A percentile compares a stretch with the other conserved stretches of the same genome.
Conservation (phyloP, 2,888 invertebrate genomes). For the Sussaba pulchella region DNA sequence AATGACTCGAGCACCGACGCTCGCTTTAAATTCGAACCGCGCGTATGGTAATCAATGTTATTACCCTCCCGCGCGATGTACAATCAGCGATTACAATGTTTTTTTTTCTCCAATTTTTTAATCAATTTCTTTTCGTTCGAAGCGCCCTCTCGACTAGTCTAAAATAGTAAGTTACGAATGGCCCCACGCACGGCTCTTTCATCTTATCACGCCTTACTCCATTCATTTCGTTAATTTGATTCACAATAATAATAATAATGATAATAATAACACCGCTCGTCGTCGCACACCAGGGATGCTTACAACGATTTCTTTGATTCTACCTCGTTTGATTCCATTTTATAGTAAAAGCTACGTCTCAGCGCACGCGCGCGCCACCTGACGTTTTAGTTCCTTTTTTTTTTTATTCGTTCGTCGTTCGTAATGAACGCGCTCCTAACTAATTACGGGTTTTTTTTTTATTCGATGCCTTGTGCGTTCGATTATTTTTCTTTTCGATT, state of each 20-base stretch:
- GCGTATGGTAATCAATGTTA: too few relatives aligned
- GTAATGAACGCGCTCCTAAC: constrained; percentile 16
- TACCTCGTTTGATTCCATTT: constrained; percentile 42
- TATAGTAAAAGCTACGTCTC: constrained; percentile 49
- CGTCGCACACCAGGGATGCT: constrained; percentile 59
- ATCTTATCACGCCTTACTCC: constrained; percentile 45
- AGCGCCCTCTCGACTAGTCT: constrained; percentile 70
- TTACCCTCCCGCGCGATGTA: constrained; percentile 29
- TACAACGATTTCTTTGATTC: constrained; percentile 46
- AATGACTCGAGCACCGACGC: constrained; percentile 32
- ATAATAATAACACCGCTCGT: constrained; percentile 28
- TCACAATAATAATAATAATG: constrained; percentile 43
- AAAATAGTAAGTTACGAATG: constrained; percentile 73
- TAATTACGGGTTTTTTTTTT: constrained; percentile 33
- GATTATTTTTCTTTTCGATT: constrained; percentile 21
- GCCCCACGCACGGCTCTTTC: constrained; percentile 74
- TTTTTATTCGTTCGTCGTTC: not conserved
- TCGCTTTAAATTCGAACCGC: constrained; percentile 25
- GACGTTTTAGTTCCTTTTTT: constrained; percentile 5
- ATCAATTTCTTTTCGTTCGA: constrained; percentile 33
- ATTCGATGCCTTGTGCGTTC: constrained; percentile 67
- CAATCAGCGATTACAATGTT: constrained; percentile 66
- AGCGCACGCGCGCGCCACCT: constrained; percentile 10
- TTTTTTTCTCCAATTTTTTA: constrained; percentile 25
- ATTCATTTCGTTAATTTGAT: constrained; percentile 30